Conservation (phyloP, 2,888 invertebrate species). For the Nymphalis c-album region DNA sequence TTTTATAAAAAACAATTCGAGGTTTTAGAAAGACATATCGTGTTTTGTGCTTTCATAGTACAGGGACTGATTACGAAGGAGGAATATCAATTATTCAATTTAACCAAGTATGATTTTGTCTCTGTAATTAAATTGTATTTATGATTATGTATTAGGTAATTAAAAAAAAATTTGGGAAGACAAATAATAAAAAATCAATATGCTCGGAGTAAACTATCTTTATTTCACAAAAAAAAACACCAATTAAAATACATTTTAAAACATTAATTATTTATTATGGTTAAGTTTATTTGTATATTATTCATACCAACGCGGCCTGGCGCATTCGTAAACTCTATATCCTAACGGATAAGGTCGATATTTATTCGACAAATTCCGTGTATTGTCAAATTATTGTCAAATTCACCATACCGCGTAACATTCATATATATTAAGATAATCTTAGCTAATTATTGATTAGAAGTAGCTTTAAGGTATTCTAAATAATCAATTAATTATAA, state of each 20-base stretch:
- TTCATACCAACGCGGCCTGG: constrained; percentile 50
- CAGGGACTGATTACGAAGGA: no score
- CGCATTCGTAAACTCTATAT: constrained; percentile 30
- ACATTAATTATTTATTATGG: constrained; percentile 64
- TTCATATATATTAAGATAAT: constrained; percentile 31
- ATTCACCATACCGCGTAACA: constrained; percentile 39
- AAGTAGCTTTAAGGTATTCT: constrained; percentile 29
- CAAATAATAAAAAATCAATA: constrained; percentile 49
- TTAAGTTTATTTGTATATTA: constrained; percentile 62
- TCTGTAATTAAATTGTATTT: no score
- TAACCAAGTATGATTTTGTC: no score
- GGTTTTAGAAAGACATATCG: no score
- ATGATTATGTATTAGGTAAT: no score
- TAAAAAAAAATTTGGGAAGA: no score
- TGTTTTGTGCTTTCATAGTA: no score
- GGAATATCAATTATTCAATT: no score
- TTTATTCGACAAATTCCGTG: constrained; percentile 17
- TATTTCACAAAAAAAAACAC: constrained; percentile 78
- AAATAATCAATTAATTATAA: constrained; percentile 22
- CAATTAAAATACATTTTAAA: constrained; percentile 76
- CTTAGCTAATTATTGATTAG: constrained; percentile 29
- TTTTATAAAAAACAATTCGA: no score
- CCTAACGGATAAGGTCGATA: constrained; percentile 17
- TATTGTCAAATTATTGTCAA: constrained; percentile 38
- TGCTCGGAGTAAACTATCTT: constrained; percentile 79